phyloP scores from a whole-genome alignment of 2,888 invertebrate species.

The Actias luna region DNA sequence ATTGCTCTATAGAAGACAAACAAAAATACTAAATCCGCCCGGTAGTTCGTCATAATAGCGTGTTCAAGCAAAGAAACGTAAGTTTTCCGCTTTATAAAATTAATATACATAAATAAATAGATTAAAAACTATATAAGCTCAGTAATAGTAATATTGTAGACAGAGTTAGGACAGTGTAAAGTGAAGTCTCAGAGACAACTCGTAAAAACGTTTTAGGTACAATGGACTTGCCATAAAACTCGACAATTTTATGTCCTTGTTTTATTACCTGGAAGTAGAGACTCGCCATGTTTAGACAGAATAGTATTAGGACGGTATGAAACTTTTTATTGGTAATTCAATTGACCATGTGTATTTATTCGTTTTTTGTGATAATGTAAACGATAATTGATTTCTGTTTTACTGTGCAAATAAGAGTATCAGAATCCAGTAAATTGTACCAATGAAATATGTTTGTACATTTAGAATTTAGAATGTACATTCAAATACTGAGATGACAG shows the following conservation, averaged over 20 bases:
- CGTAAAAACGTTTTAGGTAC: slow-evolving; percentile 11
- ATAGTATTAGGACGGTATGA: background rate
- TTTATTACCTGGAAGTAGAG: slow-evolving; percentile 26
- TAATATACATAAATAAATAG: background rate
- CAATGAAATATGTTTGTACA: too few relatives aligned
- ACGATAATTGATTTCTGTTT: background rate
- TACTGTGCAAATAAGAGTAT: background rate
- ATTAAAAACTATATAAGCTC: background rate
- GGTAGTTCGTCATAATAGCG: too few relatives aligned
- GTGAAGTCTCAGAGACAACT: background rate
- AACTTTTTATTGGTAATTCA: slow-evolving; percentile 15
- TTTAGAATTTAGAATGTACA: too few relatives aligned
- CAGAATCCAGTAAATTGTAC: background rate
- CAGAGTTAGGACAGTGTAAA: background rate
- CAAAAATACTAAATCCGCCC: too few relatives aligned
- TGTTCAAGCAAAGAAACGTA: too few relatives aligned
- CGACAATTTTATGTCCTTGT: slow-evolving; percentile 21
- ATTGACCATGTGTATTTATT: background rate
- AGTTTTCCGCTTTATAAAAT: background rate
- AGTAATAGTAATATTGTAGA: background rate
- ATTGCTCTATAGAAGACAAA: too few relatives aligned
- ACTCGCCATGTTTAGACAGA: background rate
- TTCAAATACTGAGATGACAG: too few relatives aligned
- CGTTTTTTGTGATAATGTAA: background rate
- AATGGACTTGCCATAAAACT: slow-evolving; percentile 13